A percentile compares a stretch with the other conserved stretches of the same genome.
These are phyloP conservation scores for Cerceris rybyensis DNA, from an alignment of 2,888 invertebrate genomes.

Conservation along the genomic window DNA sequence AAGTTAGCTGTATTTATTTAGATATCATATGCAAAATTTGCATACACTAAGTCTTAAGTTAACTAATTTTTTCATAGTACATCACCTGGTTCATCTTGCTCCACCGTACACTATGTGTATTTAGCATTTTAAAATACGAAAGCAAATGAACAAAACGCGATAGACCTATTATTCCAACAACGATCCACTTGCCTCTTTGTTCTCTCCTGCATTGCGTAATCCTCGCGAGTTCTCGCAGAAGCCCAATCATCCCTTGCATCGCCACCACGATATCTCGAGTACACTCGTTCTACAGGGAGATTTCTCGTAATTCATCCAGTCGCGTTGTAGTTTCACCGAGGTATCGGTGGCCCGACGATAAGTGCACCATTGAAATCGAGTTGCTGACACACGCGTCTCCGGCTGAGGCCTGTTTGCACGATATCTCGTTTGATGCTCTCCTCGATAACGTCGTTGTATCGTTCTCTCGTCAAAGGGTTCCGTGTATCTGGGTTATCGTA, in stretches of 20 bases:
- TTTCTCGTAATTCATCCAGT: conserved; percentile 31
- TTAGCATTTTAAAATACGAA: too few relatives aligned
- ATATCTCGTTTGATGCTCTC: conserved; percentile 29
- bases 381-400: conserved; percentile 10
- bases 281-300: conserved; percentile 12
- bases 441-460: conserved; percentile 27
- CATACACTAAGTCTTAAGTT: too few relatives aligned
- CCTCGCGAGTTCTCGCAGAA: conserved; percentile 22
- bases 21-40: too few relatives aligned
- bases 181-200: background rate
- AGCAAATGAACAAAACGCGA: too few relatives aligned
- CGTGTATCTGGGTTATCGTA: conserved; percentile 20
- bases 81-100: too few relatives aligned
- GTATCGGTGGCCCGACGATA: conserved; percentile 39
- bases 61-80: too few relatives aligned
- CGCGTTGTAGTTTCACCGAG: conserved; percentile 4
- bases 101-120: too few relatives aligned
- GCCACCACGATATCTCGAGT: conserved; percentile 26
- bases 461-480: conserved; percentile 8
- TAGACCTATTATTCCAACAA: background rate
- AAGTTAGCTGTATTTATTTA: too few relatives aligned
- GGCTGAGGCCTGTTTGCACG: conserved; percentile 27
- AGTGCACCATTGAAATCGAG: conserved; percentile 24
- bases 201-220: conserved; percentile 4
- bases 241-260: conserved; percentile 11